Percentiles rank a stretch among this genome's conserved stretches.
Evolutionary conservation across 1,140 invertebrate genomes (phyloP).

Genomic region (Apis laboriosa): DNA sequence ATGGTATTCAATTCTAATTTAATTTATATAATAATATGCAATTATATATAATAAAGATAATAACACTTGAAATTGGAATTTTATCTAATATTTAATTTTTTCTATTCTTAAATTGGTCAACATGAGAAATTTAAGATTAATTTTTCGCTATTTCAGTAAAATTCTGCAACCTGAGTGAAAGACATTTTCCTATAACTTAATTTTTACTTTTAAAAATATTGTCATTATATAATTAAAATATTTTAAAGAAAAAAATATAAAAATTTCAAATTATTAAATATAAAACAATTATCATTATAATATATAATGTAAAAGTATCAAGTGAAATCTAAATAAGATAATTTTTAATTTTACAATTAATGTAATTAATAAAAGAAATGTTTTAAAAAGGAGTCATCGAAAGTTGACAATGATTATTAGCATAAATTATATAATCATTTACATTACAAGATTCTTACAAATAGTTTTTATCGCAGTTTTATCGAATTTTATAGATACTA

Average conservation of each 20-base stretch:
- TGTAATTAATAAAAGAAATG: background rate
- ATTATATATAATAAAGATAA: constrained; percentile 25
- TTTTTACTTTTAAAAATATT: background rate
- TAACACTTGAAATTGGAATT: constrained; percentile 40
- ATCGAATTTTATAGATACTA: constrained; percentile 12
- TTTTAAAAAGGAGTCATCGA: background rate
- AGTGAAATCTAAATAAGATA: background rate
- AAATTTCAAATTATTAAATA: background rate
- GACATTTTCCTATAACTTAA: constrained; percentile 8
- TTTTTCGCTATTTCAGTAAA: constrained; percentile 36
- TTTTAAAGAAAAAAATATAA: background rate
- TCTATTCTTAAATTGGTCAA: constrained; percentile 63
- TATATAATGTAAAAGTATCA: background rate
- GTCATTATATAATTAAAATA: background rate
- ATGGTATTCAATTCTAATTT: constrained; percentile 33
- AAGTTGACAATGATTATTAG: constrained; percentile 13
- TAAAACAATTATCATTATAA: background rate
- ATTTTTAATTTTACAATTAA: background rate
- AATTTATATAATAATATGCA: constrained; percentile 37
- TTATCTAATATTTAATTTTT: constrained; percentile 35
- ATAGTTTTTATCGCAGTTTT: constrained; percentile 11
- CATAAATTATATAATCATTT: constrained; percentile 14
- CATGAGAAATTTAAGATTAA: constrained; percentile 44
- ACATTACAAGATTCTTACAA: background rate
- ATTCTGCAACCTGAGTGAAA: constrained; percentile 21